Evolutionary conservation across 1,140 invertebrate species (phyloP).

Genomic region (Conus betulinus): DNA sequence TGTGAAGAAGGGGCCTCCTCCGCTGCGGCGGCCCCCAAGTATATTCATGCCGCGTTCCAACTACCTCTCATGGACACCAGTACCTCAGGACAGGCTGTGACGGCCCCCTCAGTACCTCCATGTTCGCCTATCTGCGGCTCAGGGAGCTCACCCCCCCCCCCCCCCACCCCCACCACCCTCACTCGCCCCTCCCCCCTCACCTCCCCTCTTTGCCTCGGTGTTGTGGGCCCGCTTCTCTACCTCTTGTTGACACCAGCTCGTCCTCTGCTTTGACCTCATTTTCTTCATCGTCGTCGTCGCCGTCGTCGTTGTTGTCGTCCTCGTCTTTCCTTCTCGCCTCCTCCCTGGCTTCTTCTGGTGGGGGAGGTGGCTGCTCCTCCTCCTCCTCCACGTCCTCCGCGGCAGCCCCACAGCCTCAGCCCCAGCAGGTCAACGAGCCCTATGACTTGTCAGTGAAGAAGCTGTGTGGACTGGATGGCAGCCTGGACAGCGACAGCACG

Average conservation of each 20-base stretch:
- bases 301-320: too few species aligned
- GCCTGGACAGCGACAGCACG: background rate
- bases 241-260: conserved; percentile 32
- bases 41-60: conserved; percentile 44
- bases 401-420: background rate
- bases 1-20: conserved; percentile 16
- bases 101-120: conserved; percentile 26
- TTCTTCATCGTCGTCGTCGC: background rate
- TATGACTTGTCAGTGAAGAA: conserved; percentile 41
- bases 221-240: conserved; percentile 35
- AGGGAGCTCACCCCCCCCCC: conserved; percentile 11
- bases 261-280: background rate
- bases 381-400: background rate
- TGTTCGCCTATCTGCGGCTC: conserved; percentile 34
- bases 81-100: conserved; percentile 30
- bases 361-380: background rate
- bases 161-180: background rate
- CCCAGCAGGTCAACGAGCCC: background rate
- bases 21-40: conserved; percentile 8
- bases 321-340: background rate
- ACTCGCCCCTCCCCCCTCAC: conserved; percentile 13
- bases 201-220: conserved; percentile 24
- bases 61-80: conserved; percentile 45
- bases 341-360: background rate
- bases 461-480: background rate